Evolutionary conservation across 2,113 vertebrate species (phyloP), one percentile per base, ranked within the genome.

Genomic region (Struthio camelus): DNA sequence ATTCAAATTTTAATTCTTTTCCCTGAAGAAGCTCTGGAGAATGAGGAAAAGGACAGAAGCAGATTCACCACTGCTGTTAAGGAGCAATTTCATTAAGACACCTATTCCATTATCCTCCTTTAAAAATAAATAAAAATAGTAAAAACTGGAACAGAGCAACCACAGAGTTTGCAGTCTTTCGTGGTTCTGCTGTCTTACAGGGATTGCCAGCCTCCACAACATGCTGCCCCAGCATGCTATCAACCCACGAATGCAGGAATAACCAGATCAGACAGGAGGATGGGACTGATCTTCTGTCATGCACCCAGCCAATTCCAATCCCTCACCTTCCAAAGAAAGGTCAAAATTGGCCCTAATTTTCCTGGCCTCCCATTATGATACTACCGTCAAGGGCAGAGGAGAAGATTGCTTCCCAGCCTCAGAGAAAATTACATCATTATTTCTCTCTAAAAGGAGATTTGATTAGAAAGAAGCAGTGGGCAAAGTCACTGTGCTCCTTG

Each of bases 391-490:
- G 25, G 16, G 30, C 67, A 85, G 76, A 77, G 2, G 2, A 51
- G 53, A 78, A 75, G 50, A 80, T 8, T 77, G 30, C 71, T 93
- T 88, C 27, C 42, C 64, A 75, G 1, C 10, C 81, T 66, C 71
- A 22, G 50, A 11, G 67, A 80, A 93, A 94, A 94, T 71, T 20
- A 17, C 64, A 40, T 53, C 71, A 40, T 75, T 66, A 15, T 56
- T 83, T n/a, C 64, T 77, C 50, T 70, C 50, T 90, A 70, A 70
- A 24, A 51, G 59, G 46, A 80, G 82, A 91, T 75, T 62, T 72
- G 79, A 93, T 96, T 92, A 93, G 80, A 70, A 88, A 62, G 40
- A 27, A 59, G 53, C 14, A 53, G 64, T 46, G 64, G 53, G 40
- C 27, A 58, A 48, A 84, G 67, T 70, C 69, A 27, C 65, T 1